A percentile compares a stretch with the other conserved stretches of the same genome.
Conservation (phyloP, 1,140 invertebrate genomes). For the Drosophila obscura region DNA sequence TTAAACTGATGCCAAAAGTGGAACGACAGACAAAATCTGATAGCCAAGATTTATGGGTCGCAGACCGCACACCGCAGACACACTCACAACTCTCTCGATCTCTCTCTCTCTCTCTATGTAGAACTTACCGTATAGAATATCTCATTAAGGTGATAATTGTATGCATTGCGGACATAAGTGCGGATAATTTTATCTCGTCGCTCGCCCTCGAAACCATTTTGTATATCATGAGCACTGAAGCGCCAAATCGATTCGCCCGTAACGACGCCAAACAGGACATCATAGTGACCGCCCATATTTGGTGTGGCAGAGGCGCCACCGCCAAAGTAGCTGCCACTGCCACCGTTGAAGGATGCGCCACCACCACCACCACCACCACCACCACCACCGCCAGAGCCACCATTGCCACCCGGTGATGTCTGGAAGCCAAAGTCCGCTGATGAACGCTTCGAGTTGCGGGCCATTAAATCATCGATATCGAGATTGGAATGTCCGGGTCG, state of each 20-base stretch:
- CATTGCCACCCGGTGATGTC: constrained; percentile 47
- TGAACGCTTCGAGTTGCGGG: constrained; percentile 79
- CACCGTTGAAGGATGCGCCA: constrained; percentile 56
- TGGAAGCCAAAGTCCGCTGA: constrained; percentile 64
- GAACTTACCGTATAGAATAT: constrained; percentile 95
- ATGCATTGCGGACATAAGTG: constrained; percentile 96
- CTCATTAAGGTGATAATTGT: constrained; percentile 97
- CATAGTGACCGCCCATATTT: constrained; percentile 86
- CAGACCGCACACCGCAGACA: constrained; percentile 7
- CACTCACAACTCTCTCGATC: neutral
- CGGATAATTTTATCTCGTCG: constrained; percentile 95
- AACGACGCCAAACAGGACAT: constrained; percentile 92
- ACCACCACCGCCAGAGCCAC: constrained; percentile 16
- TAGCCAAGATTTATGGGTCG: constrained; percentile 58
- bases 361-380: constrained; percentile 38
- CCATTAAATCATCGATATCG: constrained; percentile 86
- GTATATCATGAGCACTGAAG: constrained; percentile 92
- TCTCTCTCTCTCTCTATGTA: neutral
- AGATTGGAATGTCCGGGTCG: constrained; percentile 85
- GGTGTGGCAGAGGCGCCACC: constrained; percentile 45
- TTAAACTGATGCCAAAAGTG: constrained; percentile 35
- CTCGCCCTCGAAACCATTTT: constrained; percentile 94
- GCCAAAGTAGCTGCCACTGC: constrained; percentile 42
- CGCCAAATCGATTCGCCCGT: constrained; percentile 93
- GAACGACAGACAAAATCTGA: constrained; percentile 45